These are phyloP conservation scores for Drosophila anomelani DNA, from an alignment of 2,888 invertebrate genomes.

Conservation along the genomic window DNA sequence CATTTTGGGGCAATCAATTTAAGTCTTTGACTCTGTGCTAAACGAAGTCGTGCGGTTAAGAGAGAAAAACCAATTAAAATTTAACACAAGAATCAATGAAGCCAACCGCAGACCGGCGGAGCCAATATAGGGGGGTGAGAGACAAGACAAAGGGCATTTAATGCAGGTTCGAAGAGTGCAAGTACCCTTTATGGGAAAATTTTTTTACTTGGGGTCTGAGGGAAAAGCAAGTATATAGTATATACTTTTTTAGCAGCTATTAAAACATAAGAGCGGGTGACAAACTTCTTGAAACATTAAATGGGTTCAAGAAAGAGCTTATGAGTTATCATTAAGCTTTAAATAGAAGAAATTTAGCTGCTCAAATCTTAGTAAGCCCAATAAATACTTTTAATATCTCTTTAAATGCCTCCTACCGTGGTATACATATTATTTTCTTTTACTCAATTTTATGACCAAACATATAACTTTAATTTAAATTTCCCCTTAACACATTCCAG, in stretches of 20 bases:
- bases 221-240: neutral
- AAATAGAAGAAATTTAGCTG: neutral
- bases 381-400: neutral
- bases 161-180: conserved; percentile 13
- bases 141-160: conserved; percentile 6
- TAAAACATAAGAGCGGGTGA: neutral
- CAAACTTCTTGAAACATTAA: neutral
- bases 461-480: neutral
- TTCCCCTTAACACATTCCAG: neutral
- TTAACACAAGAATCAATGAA: conserved; percentile 55
- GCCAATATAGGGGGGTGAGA: neutral
- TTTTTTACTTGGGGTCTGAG: neutral
- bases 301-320: neutral
- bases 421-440: neutral
- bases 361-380: neutral
- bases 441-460: too few relatives aligned
- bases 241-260: neutral
- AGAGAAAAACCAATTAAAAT: conserved; percentile 69
- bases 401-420: too few relatives aligned
- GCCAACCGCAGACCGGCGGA: conserved; percentile 52
- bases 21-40: conserved; percentile 37
- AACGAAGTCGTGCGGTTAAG: conserved; percentile 38
- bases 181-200: conserved; percentile 10
- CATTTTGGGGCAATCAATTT: conserved; percentile 51
- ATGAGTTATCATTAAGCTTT: neutral